These are phyloP conservation scores for Trissolcus brochymenae DNA, from an alignment of 2,888 invertebrate species.

Conservation along the genomic window DNA sequence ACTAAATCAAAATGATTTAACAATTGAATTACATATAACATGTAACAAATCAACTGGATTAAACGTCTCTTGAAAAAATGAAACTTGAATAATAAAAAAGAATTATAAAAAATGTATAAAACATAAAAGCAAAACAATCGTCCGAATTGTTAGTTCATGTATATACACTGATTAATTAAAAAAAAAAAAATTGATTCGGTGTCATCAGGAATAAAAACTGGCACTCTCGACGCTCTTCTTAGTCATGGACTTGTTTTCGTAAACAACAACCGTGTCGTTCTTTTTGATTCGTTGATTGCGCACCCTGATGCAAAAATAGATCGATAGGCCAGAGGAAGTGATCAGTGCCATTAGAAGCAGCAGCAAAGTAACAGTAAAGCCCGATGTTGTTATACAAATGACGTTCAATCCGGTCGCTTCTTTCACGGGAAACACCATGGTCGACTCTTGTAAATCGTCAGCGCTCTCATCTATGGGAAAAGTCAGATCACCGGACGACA, in stretches of 20 bases:
- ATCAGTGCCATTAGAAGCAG: conserved; percentile 89
- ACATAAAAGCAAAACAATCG: no score
- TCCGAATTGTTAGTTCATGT: no score
- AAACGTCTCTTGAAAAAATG: no score
- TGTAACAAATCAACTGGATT: no score
- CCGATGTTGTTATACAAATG: conserved; percentile 96
- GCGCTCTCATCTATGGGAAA: conserved; percentile 86
- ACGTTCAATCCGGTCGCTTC: conserved; percentile 77
- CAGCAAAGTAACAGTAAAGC: conserved; percentile 91
- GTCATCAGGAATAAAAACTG: conserved; percentile 81
- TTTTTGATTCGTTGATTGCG: conserved; percentile 83
- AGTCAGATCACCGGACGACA: conserved; percentile 92
- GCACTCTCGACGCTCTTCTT: conserved; percentile 78
- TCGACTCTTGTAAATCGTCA: conserved; percentile 79
- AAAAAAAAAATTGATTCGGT: not conserved
- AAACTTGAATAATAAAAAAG: no score
- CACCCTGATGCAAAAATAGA: conserved; percentile 89
- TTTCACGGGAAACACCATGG: conserved; percentile 84
- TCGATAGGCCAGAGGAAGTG: conserved; percentile 90
- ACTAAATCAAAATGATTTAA: not conserved
- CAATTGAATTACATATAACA: not conserved
- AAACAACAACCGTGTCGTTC: conserved; percentile 71
- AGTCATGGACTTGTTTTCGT: conserved; percentile 65
- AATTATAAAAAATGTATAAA: no score
- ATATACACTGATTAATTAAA: no score